Base-by-base conservation (phyloP, 2,113 vertebrate genomes). In the Pogona vitticeps region DNA sequence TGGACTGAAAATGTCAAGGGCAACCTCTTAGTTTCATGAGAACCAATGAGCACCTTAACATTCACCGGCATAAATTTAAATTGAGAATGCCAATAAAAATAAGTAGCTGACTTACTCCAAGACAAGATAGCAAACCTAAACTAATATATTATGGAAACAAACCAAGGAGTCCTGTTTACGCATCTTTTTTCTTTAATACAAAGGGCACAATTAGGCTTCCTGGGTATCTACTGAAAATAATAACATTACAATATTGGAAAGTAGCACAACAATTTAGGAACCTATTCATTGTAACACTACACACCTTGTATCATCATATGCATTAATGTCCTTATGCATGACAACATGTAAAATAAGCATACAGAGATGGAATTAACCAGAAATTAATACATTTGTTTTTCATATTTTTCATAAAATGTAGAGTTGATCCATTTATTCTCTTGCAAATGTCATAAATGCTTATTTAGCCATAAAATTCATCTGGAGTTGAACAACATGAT, bases 71-170 rank as follows among this genome's bases (percentile, higher is more conserved):
- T n/a, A 68, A n/a, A 56, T 85, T 77, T 78, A 76, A 52, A 46
- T 3, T 84, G 68, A 85, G 73, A 20, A 67, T 31, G 61, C 63
- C 77, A 78, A 85, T 78, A 40, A 78, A 85, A 85, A 68, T 40
- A 28, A 78, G 36, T 84, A 7, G 77, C 86, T 85, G 84, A 36
- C 67, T 92, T 72, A 21, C 28, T 91, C 63, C 1, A 0, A 83
- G 81, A 91, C 7, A 14, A 14, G n/a, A n/a, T 6, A 38, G 61
- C 10, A 79, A 79, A 84, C 33, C 52, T 88, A 58, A 89, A n/a
- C 81, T 78, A 89, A 79, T 83, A 59, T 1, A 89, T 6, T 12
- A n/a, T 63, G 61, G 28, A 72, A 83, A 86, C 90, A 20, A 28
- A 86, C 10, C 83, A 75, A 23, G 28, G 18, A 40, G 13, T 73